Conservation (phyloP, 2,797 vertebrate genomes). For the Lateolabrax maculatus region DNA sequence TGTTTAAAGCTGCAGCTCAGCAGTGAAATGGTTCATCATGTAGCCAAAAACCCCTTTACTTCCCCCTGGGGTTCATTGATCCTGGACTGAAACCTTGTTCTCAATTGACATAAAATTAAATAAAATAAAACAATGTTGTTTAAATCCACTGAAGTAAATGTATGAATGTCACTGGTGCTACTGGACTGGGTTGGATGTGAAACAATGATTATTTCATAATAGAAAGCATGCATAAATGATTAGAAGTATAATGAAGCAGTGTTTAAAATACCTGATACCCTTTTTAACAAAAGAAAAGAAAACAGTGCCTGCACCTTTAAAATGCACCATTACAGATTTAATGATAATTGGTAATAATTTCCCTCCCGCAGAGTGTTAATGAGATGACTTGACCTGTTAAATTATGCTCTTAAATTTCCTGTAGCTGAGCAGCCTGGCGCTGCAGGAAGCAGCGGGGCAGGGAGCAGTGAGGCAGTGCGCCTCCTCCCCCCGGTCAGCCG, state of each 20-base stretch:
- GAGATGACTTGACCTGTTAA: conserved; percentile 75
- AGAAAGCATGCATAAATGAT: neutral
- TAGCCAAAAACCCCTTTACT: neutral
- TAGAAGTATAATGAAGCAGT: conserved; percentile 1
- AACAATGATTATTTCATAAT: conserved; percentile 8
- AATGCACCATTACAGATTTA: conserved; percentile 41
- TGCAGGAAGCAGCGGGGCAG: conserved; percentile 72
- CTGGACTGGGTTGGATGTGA: neutral
- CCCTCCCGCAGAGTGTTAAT: conserved; percentile 67
- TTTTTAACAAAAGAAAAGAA: no score
- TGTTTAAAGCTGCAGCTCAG: conserved; percentile 7
- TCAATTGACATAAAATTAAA: neutral
- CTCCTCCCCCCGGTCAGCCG: conserved; percentile 57
- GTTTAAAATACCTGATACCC: neutral
- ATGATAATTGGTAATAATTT: conserved; percentile 59
- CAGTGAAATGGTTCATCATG: conserved; percentile 18
- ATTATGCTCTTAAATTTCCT: conserved; percentile 77
- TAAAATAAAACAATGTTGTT: neutral
- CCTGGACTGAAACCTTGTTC: conserved; percentile 3
- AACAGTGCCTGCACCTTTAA: conserved; percentile 41
- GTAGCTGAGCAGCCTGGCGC: conserved; percentile 69
- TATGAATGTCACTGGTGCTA: no score
- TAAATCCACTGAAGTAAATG: neutral
- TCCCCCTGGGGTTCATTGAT: conserved; percentile 3
- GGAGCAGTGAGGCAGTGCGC: conserved; percentile 63